Conservation (phyloP, 37 sponge, comb jelly and placozoan species). For the Theonella swinhoei region DNA sequence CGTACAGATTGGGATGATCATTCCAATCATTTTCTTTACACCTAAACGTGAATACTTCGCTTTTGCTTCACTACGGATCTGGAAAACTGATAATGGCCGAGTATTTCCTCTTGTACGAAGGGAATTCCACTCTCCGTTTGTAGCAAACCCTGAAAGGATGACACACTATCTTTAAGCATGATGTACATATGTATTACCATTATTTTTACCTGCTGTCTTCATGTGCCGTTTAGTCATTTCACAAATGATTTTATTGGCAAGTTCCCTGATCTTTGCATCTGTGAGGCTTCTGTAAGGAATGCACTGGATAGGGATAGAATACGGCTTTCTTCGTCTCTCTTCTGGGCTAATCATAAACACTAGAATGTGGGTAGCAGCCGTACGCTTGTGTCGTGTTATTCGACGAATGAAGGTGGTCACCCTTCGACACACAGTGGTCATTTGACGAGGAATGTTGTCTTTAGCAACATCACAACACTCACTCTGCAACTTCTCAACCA, state of each 20-base stretch:
- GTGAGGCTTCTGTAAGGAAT: conserved; percentile 37
- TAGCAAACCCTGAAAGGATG: conserved; percentile 6
- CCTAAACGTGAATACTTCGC: neutral
- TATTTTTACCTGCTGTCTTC: conserved; percentile 13
- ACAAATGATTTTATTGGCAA: neutral
- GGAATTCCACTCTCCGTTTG: conserved; percentile 27
- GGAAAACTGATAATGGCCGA: conserved; percentile 7
- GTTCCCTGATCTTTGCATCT: conserved; percentile 14
- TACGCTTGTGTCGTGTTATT: conserved; percentile 3
- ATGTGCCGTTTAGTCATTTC: conserved; percentile 13
- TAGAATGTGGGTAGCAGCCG: conserved; percentile 44
- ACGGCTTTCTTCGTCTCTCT: conserved; percentile 29
- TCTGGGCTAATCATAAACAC: conserved; percentile 52
- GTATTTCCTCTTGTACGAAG: conserved; percentile 2
- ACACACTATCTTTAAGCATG: too few species aligned
- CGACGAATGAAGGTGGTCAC: neutral
- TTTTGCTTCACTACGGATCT: neutral
- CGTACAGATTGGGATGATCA: neutral
- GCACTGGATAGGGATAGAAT: conserved; percentile 57
- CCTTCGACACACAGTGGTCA: conserved; percentile 8
- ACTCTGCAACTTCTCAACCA: neutral
- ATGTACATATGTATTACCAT: neutral
- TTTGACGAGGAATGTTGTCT: conserved; percentile 14
- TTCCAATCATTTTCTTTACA: neutral
- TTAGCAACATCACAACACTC: neutral